Conservation (phyloP, 2,888 invertebrate species). For the Epinotia brunnichana region DNA sequence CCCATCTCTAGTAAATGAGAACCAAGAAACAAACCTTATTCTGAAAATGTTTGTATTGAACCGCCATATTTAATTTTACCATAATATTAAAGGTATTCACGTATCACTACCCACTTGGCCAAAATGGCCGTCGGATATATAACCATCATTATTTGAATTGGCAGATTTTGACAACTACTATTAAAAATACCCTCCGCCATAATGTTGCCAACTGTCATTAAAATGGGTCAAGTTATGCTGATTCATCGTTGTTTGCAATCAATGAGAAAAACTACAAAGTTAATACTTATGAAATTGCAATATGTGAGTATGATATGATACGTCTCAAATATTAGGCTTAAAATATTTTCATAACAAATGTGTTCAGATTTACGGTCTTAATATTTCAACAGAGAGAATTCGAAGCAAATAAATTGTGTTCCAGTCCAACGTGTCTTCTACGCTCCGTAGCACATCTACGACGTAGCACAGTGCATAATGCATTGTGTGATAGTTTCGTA, state of each 20-base stretch:
- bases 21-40: not conserved
- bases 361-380: conserved; percentile 5
- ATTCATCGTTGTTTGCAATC: not conserved
- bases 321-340: not conserved
- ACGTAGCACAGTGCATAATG: conserved; percentile 38
- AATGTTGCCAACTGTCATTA: no score
- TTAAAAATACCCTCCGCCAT: no score
- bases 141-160: no score
- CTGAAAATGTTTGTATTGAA: not conserved
- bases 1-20: not conserved
- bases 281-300: not conserved
- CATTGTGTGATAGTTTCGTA: conserved; percentile 33
- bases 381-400: conserved; percentile 34
- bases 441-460: conserved; percentile 28
- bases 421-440: conserved; percentile 28
- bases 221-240: no score
- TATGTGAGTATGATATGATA: not conserved
- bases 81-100: no score
- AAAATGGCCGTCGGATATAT: no score
- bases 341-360: conserved; percentile 10
- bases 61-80: no score
- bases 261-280: not conserved
- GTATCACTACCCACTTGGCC: no score
- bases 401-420: conserved; percentile 20
- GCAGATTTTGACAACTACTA: no score